Evolutionary conservation across 2,113 vertebrate species (phyloP).

Genomic region (Elephas maximus): DNA sequence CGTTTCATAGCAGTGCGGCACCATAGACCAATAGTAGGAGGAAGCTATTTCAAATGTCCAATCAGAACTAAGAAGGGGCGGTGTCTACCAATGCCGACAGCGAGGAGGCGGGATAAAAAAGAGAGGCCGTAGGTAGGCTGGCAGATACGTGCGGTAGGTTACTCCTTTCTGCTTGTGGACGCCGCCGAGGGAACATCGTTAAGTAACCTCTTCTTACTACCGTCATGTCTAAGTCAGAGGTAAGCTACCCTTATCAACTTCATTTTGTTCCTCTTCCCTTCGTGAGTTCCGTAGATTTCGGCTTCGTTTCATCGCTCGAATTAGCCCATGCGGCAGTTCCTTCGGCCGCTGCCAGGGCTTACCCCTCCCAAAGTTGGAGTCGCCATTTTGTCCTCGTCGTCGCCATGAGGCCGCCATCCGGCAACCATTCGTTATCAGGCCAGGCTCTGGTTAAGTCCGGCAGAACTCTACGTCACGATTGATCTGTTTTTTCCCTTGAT

Average conservation of each 20-base stretch:
- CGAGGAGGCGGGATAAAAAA: conserved; percentile 79
- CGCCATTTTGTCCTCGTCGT: conserved; percentile 85
- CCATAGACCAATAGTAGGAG: conserved; percentile 53
- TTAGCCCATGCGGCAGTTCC: background rate
- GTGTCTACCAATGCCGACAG: conserved; percentile 73
- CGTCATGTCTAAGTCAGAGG: conserved; percentile 88
- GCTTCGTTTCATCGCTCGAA: background rate
- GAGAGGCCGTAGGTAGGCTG: conserved; percentile 80
- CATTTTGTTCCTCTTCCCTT: fast-evolving
- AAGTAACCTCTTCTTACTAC: background rate
- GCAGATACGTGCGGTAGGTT: background rate
- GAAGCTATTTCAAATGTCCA: background rate
- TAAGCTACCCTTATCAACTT: fast-evolving
- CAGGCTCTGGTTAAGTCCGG: fast-evolving
- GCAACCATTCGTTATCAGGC: fast-evolving
- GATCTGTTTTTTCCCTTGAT: fast-evolving
- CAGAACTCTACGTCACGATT: fast-evolving
- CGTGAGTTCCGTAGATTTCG: fast-evolving
- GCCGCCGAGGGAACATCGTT: conserved; percentile 71
- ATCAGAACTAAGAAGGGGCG: background rate
- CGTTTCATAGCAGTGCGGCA: background rate
- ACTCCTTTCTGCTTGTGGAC: conserved; percentile 79
- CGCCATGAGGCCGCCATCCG: conserved; percentile 69
- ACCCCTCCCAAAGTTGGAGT: conserved; percentile 70
- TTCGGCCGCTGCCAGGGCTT: conserved; percentile 24